phyloP scores from a whole-genome alignment of 2,888 invertebrate species.

The Melanostoma scalare region DNA sequence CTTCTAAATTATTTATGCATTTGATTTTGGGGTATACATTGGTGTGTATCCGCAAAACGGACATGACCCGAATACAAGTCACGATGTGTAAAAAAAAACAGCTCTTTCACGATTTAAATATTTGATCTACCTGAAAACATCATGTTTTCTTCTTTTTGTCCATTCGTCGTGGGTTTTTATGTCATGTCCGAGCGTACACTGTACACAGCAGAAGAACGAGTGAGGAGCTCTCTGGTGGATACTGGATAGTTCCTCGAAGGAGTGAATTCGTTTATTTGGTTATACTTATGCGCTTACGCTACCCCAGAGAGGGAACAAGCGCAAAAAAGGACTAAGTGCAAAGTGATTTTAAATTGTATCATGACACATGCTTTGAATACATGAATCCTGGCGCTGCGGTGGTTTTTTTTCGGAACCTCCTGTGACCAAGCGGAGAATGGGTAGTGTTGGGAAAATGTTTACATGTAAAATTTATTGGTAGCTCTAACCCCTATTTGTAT shows the following conservation, averaged over 20 bases:
- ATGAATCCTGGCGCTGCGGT: conserved; percentile 8
- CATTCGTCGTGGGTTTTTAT: conserved; percentile 43
- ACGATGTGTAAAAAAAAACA: conserved; percentile 47
- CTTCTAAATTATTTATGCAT: conserved; percentile 61
- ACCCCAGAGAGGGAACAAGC: conserved; percentile 2
- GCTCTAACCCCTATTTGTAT: too few relatives aligned
- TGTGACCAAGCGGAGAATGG: too few relatives aligned
- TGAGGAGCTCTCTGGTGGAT: not conserved
- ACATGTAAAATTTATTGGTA: too few relatives aligned
- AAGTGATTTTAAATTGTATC: conserved; percentile 73
- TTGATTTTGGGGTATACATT: conserved; percentile 39
- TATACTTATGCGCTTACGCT: not conserved
- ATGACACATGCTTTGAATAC: conserved; percentile 71
- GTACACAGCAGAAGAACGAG: not conserved
- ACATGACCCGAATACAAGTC: conserved; percentile 65
- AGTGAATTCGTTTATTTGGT: conserved; percentile 63
- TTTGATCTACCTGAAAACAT: conserved; percentile 68
- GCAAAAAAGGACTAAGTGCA: conserved; percentile 56
- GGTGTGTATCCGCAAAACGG: conserved; percentile 63
- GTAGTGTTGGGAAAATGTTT: too few relatives aligned
- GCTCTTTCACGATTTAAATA: conserved; percentile 64
- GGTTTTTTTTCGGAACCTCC: too few relatives aligned
- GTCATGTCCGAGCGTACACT: conserved; percentile 56
- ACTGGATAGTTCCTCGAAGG: conserved; percentile 40
- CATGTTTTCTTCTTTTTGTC: conserved; percentile 30